These are phyloP conservation scores for Timema podura DNA, from an alignment of 2,888 invertebrate species.

Conservation along the genomic window DNA sequence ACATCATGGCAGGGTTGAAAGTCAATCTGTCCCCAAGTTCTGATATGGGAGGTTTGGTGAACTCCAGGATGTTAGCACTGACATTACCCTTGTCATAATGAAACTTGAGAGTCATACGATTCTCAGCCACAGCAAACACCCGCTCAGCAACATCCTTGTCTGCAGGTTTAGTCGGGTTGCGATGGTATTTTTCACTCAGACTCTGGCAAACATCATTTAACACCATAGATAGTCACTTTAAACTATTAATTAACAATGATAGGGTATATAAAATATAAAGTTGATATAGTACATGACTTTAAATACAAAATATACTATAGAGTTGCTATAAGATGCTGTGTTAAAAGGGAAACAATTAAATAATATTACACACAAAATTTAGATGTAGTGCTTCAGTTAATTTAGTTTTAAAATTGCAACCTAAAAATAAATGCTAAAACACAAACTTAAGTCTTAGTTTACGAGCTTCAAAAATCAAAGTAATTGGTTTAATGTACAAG, in stretches of 20 bases:
- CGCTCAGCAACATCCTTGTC: slow-evolving; percentile 61
- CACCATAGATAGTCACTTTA: neutral
- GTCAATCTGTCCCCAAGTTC: slow-evolving; percentile 65
- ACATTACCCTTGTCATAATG: slow-evolving; percentile 60
- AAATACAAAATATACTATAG: neutral
- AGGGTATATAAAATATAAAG: slow-evolving; percentile 18
- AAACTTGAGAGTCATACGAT: slow-evolving; percentile 58
- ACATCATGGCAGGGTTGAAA: slow-evolving; percentile 60
- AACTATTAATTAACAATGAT: neutral
- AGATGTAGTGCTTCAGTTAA: too few species aligned
- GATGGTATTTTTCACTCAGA: slow-evolving; percentile 59
- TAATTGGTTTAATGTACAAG: too few species aligned
- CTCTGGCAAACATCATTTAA: slow-evolving; percentile 42
- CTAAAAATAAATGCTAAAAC: too few species aligned
- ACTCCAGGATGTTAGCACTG: slow-evolving; percentile 60
- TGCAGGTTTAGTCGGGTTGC: slow-evolving; percentile 49
- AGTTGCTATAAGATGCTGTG: neutral
- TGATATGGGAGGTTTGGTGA: slow-evolving; percentile 63
- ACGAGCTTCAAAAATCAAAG: too few species aligned
- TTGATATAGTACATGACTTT: slow-evolving; percentile 33
- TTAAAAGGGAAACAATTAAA: neutral
- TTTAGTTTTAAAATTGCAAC: too few species aligned
- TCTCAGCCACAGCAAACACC: slow-evolving; percentile 58
- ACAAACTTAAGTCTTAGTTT: too few species aligned
- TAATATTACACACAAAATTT: too few species aligned